Evolutionary conservation across 1,140 invertebrate genomes (phyloP).

Genomic region (Harlomillsia oculata): DNA sequence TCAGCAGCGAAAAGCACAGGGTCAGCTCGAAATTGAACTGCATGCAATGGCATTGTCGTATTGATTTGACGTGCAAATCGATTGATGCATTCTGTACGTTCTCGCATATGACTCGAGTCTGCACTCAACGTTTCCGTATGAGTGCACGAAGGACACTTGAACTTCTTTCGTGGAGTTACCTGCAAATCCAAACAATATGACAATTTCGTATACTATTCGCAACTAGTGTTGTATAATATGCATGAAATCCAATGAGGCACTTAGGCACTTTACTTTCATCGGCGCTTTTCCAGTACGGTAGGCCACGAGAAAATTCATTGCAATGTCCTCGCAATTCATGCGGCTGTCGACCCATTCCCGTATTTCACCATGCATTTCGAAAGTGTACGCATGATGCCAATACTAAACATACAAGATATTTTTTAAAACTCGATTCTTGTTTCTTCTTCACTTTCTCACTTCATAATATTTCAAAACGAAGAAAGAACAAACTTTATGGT

Average conservation of each 20-base stretch:
- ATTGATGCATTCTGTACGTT: conserved; percentile 84
- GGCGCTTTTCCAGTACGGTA: conserved; percentile 86
- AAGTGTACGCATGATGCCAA: conserved; percentile 83
- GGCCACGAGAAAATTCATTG: conserved; percentile 86
- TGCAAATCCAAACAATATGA: too few relatives aligned
- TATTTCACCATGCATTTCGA: conserved; percentile 66
- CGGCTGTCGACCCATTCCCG: conserved; percentile 76
- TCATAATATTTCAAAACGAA: background rate
- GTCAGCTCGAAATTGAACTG: conserved; percentile 87
- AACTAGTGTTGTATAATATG: background rate
- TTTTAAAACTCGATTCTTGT: background rate
- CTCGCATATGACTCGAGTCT: conserved; percentile 84
- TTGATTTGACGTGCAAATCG: conserved; percentile 72
- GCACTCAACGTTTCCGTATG: conserved; percentile 90
- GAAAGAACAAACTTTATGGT: conserved; percentile 61
- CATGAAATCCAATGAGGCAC: too few relatives aligned
- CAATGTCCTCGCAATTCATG: conserved; percentile 93
- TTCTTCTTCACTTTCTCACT: background rate
- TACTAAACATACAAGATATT: conserved; percentile 43
- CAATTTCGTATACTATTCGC: background rate
- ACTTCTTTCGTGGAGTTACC: conserved; percentile 95
- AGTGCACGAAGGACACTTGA: conserved; percentile 89
- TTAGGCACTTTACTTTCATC: conserved; percentile 61
- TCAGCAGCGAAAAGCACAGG: conserved; percentile 81
- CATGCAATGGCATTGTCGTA: conserved; percentile 74